Evolutionary conservation across 2,888 invertebrate species (phyloP).

Genomic region (Hemithea aestivaria): DNA sequence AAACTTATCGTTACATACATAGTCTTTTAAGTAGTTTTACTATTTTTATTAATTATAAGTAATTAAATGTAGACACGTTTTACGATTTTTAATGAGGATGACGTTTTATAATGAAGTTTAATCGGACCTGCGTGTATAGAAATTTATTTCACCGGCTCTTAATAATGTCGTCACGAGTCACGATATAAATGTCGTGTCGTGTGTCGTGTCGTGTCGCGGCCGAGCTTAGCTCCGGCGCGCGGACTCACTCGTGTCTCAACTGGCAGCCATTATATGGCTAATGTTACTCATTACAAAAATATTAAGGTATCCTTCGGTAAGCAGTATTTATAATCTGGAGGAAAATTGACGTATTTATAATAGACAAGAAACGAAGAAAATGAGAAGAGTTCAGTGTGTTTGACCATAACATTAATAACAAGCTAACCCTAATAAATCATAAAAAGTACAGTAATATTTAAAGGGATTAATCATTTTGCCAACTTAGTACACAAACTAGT

Average conservation of each 20-base stretch:
- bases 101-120: slow-evolving; percentile 30
- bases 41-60: slow-evolving; percentile 58
- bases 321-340: too few species aligned
- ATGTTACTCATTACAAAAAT: slow-evolving; percentile 1
- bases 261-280: slow-evolving; percentile 21
- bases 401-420: too few species aligned
- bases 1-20: slow-evolving; percentile 41
- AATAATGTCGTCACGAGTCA: not conserved
- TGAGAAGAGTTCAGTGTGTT: too few species aligned
- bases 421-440: too few species aligned
- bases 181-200: not conserved
- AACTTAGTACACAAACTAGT: too few species aligned
- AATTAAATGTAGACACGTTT: slow-evolving; percentile 46
- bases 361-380: too few species aligned
- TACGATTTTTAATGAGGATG: slow-evolving; percentile 58
- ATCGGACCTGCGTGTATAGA: slow-evolving; percentile 48
- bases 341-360: too few species aligned
- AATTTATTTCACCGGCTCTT: slow-evolving; percentile 48
- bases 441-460: too few species aligned
- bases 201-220: slow-evolving; percentile 11
- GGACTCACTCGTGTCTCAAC: slow-evolving; percentile 5
- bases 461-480: too few species aligned
- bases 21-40: slow-evolving; percentile 66
- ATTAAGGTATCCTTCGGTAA: slow-evolving; percentile 3
- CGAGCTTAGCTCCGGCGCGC: slow-evolving; percentile 21